Evolutionary conservation across 2,113 vertebrate genomes (phyloP), one percentile per base, ranked within the genome.

Genomic region (Oxygymnocypris stewartii): DNA sequence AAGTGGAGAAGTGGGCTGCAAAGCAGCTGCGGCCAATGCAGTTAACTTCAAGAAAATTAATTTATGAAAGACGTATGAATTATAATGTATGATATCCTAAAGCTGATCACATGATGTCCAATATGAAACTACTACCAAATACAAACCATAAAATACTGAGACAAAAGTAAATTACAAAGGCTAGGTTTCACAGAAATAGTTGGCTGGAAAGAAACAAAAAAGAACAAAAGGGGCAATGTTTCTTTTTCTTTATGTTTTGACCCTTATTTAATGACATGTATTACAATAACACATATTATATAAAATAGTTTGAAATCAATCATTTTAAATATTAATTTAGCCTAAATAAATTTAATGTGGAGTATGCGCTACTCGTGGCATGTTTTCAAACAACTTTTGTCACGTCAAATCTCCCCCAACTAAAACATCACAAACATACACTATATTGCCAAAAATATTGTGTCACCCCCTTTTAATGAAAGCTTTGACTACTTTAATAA

Each of bases 1-100:
- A 80, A 65, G 76, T 81, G 69, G 40, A 82, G 79, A 40, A 80
- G 80, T 37, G 23, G 28, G 31, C 42, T 35, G 13, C 28, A 47
- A 1, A n/a, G 73, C 49, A 77, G 28, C 25, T 10, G 69, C 59
- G 84, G 42, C 67, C 67, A 75, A 44, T 86, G 81, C 35, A 59
- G 35, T 23, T 47, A 13, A 77, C 63, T 67, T 78, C 25, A 79
- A 54, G 37, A 73, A 82, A 47, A n/a, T 65, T 7, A 31, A 1
- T 25, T 42, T 59, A 78, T 54, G 37, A 71, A 85, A 69, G 44
- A 59, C 37, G 73, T 63, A 16, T 18, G 61, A 51, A 40, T 79
- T 44, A 10, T 9, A 86, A 73, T 71, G 12, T 44, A 61, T 44
- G 35, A 47, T 59, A 69, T 40, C 37, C 14, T 42, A 77, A 69